phyloP scores from a whole-genome alignment of 2,888 invertebrate genomes.

The Tipula unca region DNA sequence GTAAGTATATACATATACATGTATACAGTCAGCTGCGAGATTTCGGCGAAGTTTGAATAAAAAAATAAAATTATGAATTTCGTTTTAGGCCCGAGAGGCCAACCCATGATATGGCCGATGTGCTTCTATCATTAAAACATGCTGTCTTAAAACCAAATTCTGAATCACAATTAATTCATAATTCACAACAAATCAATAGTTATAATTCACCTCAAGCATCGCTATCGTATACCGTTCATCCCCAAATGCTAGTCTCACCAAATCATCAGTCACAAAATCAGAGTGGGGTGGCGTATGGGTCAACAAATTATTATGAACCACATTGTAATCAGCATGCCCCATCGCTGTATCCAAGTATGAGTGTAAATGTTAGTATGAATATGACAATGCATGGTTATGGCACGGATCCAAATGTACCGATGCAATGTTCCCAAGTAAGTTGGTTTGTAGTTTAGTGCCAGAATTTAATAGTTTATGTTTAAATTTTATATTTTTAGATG shows the following conservation, averaged over 20 bases:
- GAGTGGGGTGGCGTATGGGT: too few relatives aligned
- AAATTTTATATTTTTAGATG: slow-evolving; percentile 43
- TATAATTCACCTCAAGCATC: slow-evolving; percentile 44
- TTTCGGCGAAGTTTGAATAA: slow-evolving; percentile 25
- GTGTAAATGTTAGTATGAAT: slow-evolving; percentile 90
- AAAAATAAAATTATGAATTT: not conserved
- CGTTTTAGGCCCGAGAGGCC: slow-evolving; percentile 44
- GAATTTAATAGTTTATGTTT: not conserved
- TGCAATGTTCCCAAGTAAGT: slow-evolving; percentile 57
- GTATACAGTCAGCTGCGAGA: not conserved
- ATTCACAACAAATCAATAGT: slow-evolving; percentile 29
- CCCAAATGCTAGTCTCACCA: slow-evolving; percentile 58
- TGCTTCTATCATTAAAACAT: slow-evolving; percentile 77
- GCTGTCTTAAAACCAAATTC: slow-evolving; percentile 70
- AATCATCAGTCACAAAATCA: slow-evolving; percentile 31
- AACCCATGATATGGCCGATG: slow-evolving; percentile 75
- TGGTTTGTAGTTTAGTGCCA: not conserved
- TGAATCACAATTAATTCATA: slow-evolving; percentile 48
- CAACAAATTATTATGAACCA: slow-evolving; percentile 37
- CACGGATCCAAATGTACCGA: slow-evolving; percentile 39
- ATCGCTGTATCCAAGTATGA: slow-evolving; percentile 82
- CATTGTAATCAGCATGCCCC: slow-evolving; percentile 35
- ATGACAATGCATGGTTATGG: slow-evolving; percentile 87
- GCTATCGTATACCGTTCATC: slow-evolving; percentile 46
- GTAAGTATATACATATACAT: slow-evolving; percentile 40